These are phyloP conservation scores for Chanos chanos DNA, from an alignment of 2,797 vertebrate species.

Conservation along the genomic window DNA sequence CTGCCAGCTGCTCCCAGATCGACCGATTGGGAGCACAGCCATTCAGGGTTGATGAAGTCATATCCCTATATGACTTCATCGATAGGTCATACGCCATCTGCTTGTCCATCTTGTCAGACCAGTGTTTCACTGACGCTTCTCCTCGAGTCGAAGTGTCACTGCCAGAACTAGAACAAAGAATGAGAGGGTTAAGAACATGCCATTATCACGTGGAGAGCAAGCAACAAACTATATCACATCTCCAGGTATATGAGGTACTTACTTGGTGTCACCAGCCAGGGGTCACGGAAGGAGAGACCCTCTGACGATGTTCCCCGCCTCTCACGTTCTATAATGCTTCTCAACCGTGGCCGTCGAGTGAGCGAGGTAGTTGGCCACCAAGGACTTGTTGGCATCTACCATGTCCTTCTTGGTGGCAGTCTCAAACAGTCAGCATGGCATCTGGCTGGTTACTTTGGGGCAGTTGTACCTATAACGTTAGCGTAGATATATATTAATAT, in stretches of 20 bases:
- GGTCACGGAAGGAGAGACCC: background rate
- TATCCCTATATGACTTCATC: background rate
- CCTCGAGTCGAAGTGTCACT: no score
- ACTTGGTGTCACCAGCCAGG: background rate
- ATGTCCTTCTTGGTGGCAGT: no score
- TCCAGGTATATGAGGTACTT: background rate
- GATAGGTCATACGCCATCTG: background rate
- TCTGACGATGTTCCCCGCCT: background rate
- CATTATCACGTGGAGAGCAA: no score
- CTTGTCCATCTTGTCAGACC: background rate
- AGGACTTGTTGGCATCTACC: constrained; percentile 1
- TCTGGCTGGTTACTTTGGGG: constrained; percentile 1
- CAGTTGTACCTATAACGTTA: constrained; percentile 5
- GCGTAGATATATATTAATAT: background rate
- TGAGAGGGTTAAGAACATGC: no score
- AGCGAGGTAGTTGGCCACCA: constrained; percentile 7
- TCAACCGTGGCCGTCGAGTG: background rate
- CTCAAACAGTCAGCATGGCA: background rate
- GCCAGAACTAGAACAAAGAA: background rate
- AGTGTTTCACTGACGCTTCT: background rate
- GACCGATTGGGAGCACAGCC: background rate
- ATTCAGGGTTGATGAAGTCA: constrained; percentile 7
- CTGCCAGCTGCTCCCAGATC: background rate
- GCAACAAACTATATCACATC: background rate
- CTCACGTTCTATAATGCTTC: constrained; percentile 1